phyloP scores from a whole-genome alignment of 1,140 invertebrate species.

The Chrysoperla carnea region DNA sequence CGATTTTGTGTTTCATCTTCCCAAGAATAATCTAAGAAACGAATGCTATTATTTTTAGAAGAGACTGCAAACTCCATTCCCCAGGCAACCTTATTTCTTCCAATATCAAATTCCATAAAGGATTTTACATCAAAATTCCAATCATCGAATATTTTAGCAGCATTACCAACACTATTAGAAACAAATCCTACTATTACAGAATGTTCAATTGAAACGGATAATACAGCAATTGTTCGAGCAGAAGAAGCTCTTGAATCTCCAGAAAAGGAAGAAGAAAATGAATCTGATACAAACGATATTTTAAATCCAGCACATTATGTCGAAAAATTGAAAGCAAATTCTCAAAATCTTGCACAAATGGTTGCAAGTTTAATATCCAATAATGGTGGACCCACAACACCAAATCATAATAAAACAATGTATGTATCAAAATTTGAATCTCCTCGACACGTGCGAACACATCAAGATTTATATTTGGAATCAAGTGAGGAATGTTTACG shows the following conservation, averaged over 20 bases:
- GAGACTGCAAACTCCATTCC: slow-evolving; percentile 5
- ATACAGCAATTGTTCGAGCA: slow-evolving; percentile 23
- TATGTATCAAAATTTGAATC: background rate
- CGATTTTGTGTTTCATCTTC: background rate
- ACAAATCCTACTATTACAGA: slow-evolving; percentile 3
- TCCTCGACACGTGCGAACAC: background rate
- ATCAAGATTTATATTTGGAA: slow-evolving; percentile 1
- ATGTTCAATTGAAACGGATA: slow-evolving; percentile 18
- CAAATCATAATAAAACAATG: slow-evolving; percentile 8
- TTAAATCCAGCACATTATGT: slow-evolving; percentile 9
- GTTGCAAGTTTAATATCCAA: slow-evolving; percentile 4
- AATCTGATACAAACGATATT: slow-evolving; percentile 13
- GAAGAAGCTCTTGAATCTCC: slow-evolving; percentile 32
- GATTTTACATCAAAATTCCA: slow-evolving; percentile 16
- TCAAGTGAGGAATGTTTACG: slow-evolving; percentile 6
- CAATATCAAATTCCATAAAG: slow-evolving; percentile 13
- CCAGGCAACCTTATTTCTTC: slow-evolving; percentile 9
- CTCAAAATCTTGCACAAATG: background rate
- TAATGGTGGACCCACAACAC: slow-evolving; percentile 2
- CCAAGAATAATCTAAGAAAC: background rate
- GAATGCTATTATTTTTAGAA: background rate
- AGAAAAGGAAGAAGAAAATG: slow-evolving; percentile 11
- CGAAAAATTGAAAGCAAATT: slow-evolving; percentile 4
- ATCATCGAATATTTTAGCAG: slow-evolving; percentile 11
- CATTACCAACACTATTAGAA: slow-evolving; percentile 11